phyloP scores from a whole-genome alignment of 2,888 invertebrate genomes.

The Dendrolimus pini region DNA sequence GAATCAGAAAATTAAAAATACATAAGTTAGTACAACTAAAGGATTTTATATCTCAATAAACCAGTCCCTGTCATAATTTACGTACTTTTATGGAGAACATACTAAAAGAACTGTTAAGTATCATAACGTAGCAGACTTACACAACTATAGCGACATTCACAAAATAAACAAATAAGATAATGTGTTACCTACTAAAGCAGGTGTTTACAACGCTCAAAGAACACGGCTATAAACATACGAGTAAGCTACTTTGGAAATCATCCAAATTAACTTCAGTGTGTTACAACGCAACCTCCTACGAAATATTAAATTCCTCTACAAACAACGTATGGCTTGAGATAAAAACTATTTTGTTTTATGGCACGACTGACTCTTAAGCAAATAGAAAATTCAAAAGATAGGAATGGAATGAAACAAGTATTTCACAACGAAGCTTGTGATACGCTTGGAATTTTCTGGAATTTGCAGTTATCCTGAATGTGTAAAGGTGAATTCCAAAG shows the following conservation, averaged over 20 bases:
- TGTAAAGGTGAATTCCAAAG: too few species aligned
- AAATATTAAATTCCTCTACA: conserved; percentile 23
- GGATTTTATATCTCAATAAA: too few species aligned
- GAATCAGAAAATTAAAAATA: too few species aligned
- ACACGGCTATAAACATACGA: conserved; percentile 32
- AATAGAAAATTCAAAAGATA: too few species aligned
- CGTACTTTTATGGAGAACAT: too few species aligned
- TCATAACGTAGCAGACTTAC: conserved; percentile 4
- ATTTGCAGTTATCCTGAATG: too few species aligned
- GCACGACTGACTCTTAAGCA: too few species aligned
- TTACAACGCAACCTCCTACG: conserved; percentile 20
- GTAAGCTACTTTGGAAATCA: conserved; percentile 32
- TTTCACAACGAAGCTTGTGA: too few species aligned
- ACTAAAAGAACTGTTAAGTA: not conserved
- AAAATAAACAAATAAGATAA: conserved; percentile 35
- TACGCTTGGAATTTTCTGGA: too few species aligned
- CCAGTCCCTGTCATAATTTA: too few species aligned
- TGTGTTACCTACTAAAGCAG: conserved; percentile 29
- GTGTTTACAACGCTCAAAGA: conserved; percentile 44
- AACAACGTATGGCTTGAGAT: conserved; percentile 19
- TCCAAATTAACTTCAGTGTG: conserved; percentile 35
- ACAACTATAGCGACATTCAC: conserved; percentile 21
- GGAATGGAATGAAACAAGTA: too few species aligned
- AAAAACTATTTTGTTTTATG: conserved; percentile 18
- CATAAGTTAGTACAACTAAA: too few species aligned